phyloP scores from a whole-genome alignment of 2,113 vertebrate genomes.

The Thryonomys swinderianus region DNA sequence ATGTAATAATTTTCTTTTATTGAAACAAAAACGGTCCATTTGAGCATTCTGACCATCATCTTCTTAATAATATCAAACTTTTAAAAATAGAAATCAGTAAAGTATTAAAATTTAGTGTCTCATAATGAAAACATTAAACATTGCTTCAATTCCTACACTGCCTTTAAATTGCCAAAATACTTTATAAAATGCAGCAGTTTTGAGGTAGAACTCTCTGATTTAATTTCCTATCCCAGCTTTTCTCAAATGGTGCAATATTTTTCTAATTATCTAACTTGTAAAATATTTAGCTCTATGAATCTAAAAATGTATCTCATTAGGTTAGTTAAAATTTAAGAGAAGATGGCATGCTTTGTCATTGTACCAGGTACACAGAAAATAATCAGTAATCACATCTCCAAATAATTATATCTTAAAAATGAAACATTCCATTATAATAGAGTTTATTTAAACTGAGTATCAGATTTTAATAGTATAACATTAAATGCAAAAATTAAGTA shows the following conservation, averaged over 20 bases:
- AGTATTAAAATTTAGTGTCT: neutral
- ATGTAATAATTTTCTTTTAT: neutral
- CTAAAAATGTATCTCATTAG: neutral
- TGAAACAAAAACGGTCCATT: neutral
- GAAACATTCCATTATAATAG: neutral
- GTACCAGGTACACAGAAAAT: neutral
- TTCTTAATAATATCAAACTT: neutral
- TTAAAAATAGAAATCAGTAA: neutral
- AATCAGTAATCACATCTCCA: neutral
- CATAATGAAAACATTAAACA: neutral
- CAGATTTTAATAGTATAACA: conserved; percentile 55
- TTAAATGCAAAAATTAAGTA: neutral
- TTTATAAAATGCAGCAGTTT: neutral
- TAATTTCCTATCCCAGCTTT: neutral
- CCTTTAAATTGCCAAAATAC: neutral
- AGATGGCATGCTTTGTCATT: neutral
- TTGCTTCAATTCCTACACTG: neutral
- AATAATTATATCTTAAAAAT: neutral
- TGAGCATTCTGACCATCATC: neutral
- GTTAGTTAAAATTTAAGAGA: neutral
- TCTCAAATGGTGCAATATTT: neutral
- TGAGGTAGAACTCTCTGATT: neutral
- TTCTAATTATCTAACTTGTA: neutral
- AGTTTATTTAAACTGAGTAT: neutral
- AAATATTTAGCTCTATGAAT: neutral